Evolutionary conservation across 2,113 vertebrate species (phyloP), one percentile per base, ranked within the genome.

Genomic region (Ammodytes dubius): DNA sequence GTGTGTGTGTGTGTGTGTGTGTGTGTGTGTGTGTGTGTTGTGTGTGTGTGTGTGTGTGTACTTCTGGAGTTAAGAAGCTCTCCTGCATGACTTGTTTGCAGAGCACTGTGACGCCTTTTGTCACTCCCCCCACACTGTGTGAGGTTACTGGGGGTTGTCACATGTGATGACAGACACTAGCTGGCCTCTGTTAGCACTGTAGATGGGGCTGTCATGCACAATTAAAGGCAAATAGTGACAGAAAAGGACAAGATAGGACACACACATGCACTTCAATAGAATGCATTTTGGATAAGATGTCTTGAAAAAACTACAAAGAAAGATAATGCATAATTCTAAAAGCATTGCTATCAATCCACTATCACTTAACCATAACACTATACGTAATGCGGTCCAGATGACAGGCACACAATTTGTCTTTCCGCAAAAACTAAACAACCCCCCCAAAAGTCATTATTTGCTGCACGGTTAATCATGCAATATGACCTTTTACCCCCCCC

Each of bases 11-110:
- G n/a, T n/a, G n/a, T n/a, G n/a, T n/a, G n/a, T n/a, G n/a, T 2
- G 13, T 57, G 47, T 46, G 42, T 50, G 17, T 49, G 58, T 61
- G 40, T 50, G 40, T 49, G 39, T 64, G 35, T 53, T n/a, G 35
- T 58, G 52, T 58, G 19, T 56, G 45, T 59, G 53, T 60, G 19
- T 63, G 63, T 68, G 40, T 67, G 35, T 64, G 1, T 27, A 14
- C 43, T 13, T 42, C 4, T 42, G 35, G 43, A 53, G 64, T 73
- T 70, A 54, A 61, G 81, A 74, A 49, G 46, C 49, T 82, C 57
- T 72, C 52, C 64, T 84, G 78, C 86, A 79, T 89, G 88, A 86
- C 83, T 86, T 57, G 45, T 49, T 52, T 79, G 66, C 75, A 77
- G n/a, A 68, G 37, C 13, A 72, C 85, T 74, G 81, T 83, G 82